Evolutionary conservation across 2,797 vertebrate genomes (phyloP), one percentile per base, ranked within the genome.

Genomic region (Acrossocheilus wenchowensis): DNA sequence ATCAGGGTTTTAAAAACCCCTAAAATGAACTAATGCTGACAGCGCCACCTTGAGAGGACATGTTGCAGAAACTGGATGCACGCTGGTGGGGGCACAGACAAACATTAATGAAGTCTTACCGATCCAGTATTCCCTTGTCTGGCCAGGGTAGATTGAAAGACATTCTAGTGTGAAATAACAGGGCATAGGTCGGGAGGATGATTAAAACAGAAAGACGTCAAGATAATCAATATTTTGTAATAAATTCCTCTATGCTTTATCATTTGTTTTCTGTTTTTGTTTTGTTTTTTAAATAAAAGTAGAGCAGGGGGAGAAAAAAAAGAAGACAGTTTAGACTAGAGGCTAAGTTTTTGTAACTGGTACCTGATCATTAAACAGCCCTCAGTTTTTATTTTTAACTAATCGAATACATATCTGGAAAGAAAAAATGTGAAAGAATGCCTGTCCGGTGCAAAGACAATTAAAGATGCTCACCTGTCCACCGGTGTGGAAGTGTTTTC

Each of bases 81-180:
- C 77, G 97, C 96, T 94, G 89, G 93, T 91, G 93, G 90, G 64
- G 5, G 87, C n/a, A 92, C 87, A 89, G 88, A 92, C 89, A 15
- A 30, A 90, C 57, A 89, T 85, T 87, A 72, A 87, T 73, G 62
- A 72, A 68, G 80, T 96, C 98, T 99, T 99, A 99, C 98, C 98
- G 96, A 97, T 98, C 97, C 90, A 97, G 95, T 94, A 96, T 93
- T 95, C 95, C 95, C 97, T 97, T 98, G 94, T 99, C 98, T 96
- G 97, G 97, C 98, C 98, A 99, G 93, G 98, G 96, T 94, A 99
- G 96, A 98, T 94, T 99, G 96, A 99, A 99, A 97, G 98, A 96
- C 91, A 99, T 97, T 99, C 98, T 99, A 98, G 23, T 94, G 92
- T 95, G 95, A 93, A 93, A 97, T 95, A 95, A 96, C 87, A 91